phyloP scores from a whole-genome alignment of 2,113 vertebrate species.

The Rafetus swinhoei region DNA sequence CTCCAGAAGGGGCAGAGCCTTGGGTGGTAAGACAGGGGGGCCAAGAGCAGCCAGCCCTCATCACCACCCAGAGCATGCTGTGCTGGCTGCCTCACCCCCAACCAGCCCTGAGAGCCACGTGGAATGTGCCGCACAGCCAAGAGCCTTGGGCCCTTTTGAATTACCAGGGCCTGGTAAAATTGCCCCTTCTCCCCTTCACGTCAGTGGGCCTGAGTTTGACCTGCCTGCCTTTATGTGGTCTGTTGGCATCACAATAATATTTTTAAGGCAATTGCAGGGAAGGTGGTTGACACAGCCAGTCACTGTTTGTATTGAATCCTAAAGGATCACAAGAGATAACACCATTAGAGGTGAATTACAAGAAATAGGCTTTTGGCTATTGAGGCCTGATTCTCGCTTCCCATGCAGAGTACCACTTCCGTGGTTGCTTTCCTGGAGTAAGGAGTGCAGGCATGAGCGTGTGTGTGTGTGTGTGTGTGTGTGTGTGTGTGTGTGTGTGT shows the following conservation, averaged over 20 bases:
- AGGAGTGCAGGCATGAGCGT: neutral
- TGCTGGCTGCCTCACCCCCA: too few species aligned
- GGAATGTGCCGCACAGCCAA: too few species aligned
- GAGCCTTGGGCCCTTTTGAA: too few species aligned
- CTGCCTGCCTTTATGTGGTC: neutral
- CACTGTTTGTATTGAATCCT: neutral
- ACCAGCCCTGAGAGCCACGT: too few species aligned
- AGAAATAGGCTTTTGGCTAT: conserved; percentile 37
- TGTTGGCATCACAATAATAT: neutral
- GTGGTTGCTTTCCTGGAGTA: conserved; percentile 54
- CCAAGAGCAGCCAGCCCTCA: too few species aligned
- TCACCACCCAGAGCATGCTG: too few species aligned
- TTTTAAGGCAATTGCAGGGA: neutral
- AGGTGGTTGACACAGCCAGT: neutral
- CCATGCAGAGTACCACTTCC: neutral
- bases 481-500: neutral
- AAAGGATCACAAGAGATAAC: neutral
- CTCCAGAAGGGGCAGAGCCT: too few species aligned
- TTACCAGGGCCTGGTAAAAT: too few species aligned
- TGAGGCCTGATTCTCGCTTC: conserved; percentile 23
- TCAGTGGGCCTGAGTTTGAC: neutral
- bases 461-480: neutral
- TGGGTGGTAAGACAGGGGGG: too few species aligned
- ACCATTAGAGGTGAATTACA: neutral
- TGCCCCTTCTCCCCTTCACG: too few species aligned